Conservation (phyloP, 2,113 vertebrate species). For the Stegostoma tigrinum region DNA sequence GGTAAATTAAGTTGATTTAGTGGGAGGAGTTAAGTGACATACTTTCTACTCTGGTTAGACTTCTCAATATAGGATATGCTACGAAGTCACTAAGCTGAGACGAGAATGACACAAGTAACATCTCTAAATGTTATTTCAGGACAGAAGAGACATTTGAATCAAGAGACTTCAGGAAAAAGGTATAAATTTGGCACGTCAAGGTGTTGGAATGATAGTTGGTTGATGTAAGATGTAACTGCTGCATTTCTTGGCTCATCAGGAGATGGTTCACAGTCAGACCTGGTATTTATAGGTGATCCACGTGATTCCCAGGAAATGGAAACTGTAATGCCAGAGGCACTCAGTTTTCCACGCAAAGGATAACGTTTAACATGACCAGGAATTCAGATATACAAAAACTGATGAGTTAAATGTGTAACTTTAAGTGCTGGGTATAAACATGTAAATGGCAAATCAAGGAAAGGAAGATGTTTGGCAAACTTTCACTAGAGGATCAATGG, state of each 20-base stretch:
- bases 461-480: not conserved
- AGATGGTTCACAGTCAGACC: not conserved
- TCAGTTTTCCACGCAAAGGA: not conserved
- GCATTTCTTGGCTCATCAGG: not conserved
- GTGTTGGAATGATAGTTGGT: not conserved
- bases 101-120: not conserved
- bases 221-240: not conserved
- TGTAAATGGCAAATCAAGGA: not conserved
- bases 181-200: not conserved
- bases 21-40: not conserved
- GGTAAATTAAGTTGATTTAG: not conserved
- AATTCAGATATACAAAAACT: not conserved
- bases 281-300: not conserved
- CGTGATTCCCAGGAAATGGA: not conserved
- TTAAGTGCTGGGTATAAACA: not conserved
- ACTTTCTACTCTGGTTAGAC: not conserved
- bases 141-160: not conserved
- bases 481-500: not conserved
- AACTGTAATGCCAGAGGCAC: not conserved
- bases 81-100: not conserved
- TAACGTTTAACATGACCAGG: not conserved
- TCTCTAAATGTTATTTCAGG: not conserved
- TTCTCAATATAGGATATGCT: not conserved
- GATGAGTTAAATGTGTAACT: not conserved
- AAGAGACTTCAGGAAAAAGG: not conserved